A percentile compares a stretch with the other conserved stretches of the same genome.
Conservation (phyloP, 2,113 vertebrate genomes). For the Gracilinanus agilis region DNA sequence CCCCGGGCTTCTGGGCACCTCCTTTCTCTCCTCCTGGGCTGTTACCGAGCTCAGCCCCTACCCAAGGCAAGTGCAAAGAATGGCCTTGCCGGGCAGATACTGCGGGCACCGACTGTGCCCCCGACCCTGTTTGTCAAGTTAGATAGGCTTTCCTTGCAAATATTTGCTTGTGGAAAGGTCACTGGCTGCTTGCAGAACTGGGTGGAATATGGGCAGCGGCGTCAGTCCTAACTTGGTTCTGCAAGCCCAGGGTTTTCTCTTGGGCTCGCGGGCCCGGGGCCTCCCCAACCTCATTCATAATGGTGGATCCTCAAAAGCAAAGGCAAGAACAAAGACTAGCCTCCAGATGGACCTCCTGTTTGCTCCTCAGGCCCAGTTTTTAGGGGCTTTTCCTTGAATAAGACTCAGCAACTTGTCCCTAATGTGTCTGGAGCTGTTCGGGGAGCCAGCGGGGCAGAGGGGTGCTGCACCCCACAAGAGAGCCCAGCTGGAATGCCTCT, state of each 20-base stretch:
- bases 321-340: conserved; percentile 19
- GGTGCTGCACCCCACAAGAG: conserved; percentile 76
- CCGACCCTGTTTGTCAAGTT: not conserved
- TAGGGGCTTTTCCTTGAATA: conserved; percentile 52
- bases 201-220: not conserved
- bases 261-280: conserved; percentile 30
- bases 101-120: not conserved
- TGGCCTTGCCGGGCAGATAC: not conserved
- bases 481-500: conserved; percentile 82
- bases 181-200: conserved; percentile 11
- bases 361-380: not conserved
- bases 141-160: conserved; percentile 61
- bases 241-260: conserved; percentile 12
- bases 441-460: not conserved
- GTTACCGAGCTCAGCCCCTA: not conserved
- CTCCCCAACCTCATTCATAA: no score
- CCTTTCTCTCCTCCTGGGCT: not conserved
- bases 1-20: not conserved
- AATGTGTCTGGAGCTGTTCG: conserved; percentile 56
- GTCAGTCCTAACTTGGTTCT: conserved; percentile 28
- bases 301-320: no score
- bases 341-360: no score
- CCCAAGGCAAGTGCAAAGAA: conserved; percentile 32
- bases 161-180: conserved; percentile 24
- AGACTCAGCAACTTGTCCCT: conserved; percentile 61